Base-by-base conservation (phyloP, 2,113 vertebrate genomes). In the Vidua chalybeata region DNA sequence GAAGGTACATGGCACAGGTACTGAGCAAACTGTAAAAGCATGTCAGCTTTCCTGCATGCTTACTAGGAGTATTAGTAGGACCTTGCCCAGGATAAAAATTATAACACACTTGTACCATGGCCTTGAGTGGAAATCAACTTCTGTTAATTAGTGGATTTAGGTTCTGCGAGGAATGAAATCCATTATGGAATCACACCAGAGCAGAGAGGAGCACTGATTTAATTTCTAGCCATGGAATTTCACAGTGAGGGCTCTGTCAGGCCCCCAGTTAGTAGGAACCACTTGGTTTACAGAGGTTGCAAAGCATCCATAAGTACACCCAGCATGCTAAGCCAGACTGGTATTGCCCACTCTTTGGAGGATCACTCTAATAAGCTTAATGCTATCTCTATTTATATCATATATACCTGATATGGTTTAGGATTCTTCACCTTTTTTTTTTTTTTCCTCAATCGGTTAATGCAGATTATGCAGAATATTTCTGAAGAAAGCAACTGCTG, bases 211-310 rank as follows among this genome's bases (percentile, higher is more conserved):
- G 90, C 76, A 56, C 75, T 96, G 92, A 96, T 97, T 97, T 89
- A 95, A 94, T 97, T 96, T 94, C 91, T 95, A 92, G 84, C 92
- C 35, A 13, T 91, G 95, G 94, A 95, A 96, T 97, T 97, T 95
- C 93, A 41, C 75, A n/a, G 68, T 18, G 46, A 77, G 85, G 56
- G 56, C 55, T 71, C 59, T 48, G 30, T 43, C 78, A 78, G 58
- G 61, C 30, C 30, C 28, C 10, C 68, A 31, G 73, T 55, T 15
- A 20, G 48, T 13, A 48, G 84, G 58, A 80, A 10, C 78, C 49
- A 5, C 58, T 43, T 45, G 49, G 51, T 72, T 81, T 80, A 15
- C 30, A 26, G 83, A 63, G 46, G 24, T 55, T 26, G 39, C 49
- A 55, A 30, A 81, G 52, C 30, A 24, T 54, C 69, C 1, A 0